Percentiles rank a stretch among this genome's conserved stretches.
These are phyloP conservation scores for Lipophrys pholis DNA, from an alignment of 2,113 vertebrate species.

Conservation along the genomic window DNA sequence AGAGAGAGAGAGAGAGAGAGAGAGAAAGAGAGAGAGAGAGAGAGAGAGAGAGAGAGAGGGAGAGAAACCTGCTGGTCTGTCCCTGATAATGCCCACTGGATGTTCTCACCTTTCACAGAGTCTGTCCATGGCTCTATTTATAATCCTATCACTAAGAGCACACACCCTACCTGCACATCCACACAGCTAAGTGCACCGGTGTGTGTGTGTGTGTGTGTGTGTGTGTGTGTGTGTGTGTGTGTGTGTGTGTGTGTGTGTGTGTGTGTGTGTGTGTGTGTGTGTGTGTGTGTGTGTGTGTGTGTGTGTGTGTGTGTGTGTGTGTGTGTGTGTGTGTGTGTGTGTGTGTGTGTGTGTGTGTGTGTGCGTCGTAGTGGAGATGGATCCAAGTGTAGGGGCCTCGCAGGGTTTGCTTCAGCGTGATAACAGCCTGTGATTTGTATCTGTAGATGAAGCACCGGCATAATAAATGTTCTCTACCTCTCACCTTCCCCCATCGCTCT, in stretches of 20 bases:
- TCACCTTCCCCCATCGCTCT: constrained; percentile 66
- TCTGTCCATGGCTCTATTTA: constrained; percentile 69
- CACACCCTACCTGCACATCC: constrained; percentile 13
- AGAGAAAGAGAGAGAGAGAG: constrained; percentile 30
- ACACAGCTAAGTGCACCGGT: constrained; percentile 19
- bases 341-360: constrained; percentile 18
- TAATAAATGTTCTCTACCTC: constrained; percentile 78
- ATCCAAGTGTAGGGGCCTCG: constrained; percentile 69
- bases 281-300: constrained; percentile 13
- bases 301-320: constrained; percentile 13
- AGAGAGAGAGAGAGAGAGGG: constrained; percentile 6
- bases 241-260: constrained; percentile 28
- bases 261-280: constrained; percentile 18
- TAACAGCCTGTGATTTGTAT: constrained; percentile 83
- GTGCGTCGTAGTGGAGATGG: constrained; percentile 68
- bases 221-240: constrained; percentile 29
- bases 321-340: constrained; percentile 19
- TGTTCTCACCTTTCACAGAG: constrained; percentile 74
- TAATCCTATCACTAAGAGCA: constrained; percentile 73
- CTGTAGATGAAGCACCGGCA: constrained; percentile 80
- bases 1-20: constrained; percentile 15
- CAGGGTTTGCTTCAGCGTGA: constrained; percentile 79
- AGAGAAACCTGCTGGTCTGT: constrained; percentile 50
- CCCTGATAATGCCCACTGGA: constrained; percentile 68
- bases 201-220: constrained; percentile 6